phyloP scores from a whole-genome alignment of 2,888 invertebrate genomes.

The Mythimna loreyi region DNA sequence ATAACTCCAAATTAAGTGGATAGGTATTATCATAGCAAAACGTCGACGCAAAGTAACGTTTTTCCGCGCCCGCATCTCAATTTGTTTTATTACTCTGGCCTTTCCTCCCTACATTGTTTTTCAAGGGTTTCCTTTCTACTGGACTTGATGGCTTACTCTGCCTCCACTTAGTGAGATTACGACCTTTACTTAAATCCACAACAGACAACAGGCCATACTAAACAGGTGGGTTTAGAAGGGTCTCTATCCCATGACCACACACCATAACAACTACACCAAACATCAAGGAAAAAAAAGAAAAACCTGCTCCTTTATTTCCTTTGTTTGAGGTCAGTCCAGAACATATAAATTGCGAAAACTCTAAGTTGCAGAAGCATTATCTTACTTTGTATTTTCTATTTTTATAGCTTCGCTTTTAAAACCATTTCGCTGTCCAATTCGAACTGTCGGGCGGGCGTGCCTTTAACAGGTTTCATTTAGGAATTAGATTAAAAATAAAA shows the following conservation, averaged over 20 bases:
- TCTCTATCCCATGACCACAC: slow-evolving; percentile 41
- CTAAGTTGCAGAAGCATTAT: slow-evolving; percentile 30
- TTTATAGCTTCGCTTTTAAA: slow-evolving; percentile 52
- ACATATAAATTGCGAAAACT: slow-evolving; percentile 33
- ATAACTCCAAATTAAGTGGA: slow-evolving; percentile 5
- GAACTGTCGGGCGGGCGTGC: slow-evolving; percentile 48
- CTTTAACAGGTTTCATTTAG: slow-evolving; percentile 48
- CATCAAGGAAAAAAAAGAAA: too few relatives aligned
- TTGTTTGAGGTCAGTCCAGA: slow-evolving; percentile 39
- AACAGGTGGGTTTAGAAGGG: slow-evolving; percentile 31
- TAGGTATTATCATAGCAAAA: neutral
- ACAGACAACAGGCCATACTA: slow-evolving; percentile 10
- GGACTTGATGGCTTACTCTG: slow-evolving; percentile 23
- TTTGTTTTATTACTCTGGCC: slow-evolving; percentile 39
- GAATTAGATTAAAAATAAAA: slow-evolving; percentile 58
- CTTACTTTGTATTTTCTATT: slow-evolving; percentile 47
- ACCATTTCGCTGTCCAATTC: slow-evolving; percentile 58
- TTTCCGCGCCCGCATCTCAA: slow-evolving; percentile 36
- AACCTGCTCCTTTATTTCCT: slow-evolving; percentile 24
- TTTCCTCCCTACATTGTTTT: slow-evolving; percentile 47
- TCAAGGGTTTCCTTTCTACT: slow-evolving; percentile 40
- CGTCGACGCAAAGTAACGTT: neutral
- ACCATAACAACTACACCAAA: slow-evolving; percentile 46
- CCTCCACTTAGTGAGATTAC: slow-evolving; percentile 36
- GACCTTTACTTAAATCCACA: slow-evolving; percentile 29